Evolutionary conservation across 2,888 invertebrate species (phyloP), one percentile per base, ranked within the genome.

Genomic region (Sialis lutaria): DNA sequence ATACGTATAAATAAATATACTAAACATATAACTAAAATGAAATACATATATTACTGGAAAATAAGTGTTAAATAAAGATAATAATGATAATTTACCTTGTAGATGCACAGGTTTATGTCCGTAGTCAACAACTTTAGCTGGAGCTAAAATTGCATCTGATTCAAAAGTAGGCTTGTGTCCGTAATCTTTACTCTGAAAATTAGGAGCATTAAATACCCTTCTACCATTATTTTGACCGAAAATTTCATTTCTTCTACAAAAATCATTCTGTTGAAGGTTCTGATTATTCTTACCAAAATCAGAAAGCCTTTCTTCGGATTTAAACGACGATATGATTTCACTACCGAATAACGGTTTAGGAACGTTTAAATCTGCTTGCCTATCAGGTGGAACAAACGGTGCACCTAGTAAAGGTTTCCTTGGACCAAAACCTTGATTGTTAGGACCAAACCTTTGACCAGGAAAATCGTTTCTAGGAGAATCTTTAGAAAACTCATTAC

Each of bases 71-170:
- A 22, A 22, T 22, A 44, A 32, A 45, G 13, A 39, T 30, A 57
- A 22, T 22, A 22, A 22, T 22, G 22, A 22, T 22, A 22, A 22
- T 58, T 69, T 70, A 75, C 76, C 53, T 53, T 54, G 46, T 53
- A 58, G 60, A 42, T 34, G 6, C 40, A 71, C 60, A 50, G 75
- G 67, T 60, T 74, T 77, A 61, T 82, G 82, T 53, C 78, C 76
- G 67, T 82, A 82, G 64, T 82, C 81, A 55, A 80, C 74, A 52
- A 82, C 74, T 56, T 75, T 69, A 39, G 73, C 68, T 52, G 81
- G 72, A 45, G 70, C 68, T 59, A 67, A 68, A 55, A 75, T 62
- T 50, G 69, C 71, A 49, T 70, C 65, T 31, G 32, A 32, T n/a
- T 39, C 5, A 39, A 39, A 10, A n/a, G 10, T 39, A 6, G 39